Conservation (phyloP, 2,797 vertebrate genomes). For the Chelidonichthys spinosus region DNA sequence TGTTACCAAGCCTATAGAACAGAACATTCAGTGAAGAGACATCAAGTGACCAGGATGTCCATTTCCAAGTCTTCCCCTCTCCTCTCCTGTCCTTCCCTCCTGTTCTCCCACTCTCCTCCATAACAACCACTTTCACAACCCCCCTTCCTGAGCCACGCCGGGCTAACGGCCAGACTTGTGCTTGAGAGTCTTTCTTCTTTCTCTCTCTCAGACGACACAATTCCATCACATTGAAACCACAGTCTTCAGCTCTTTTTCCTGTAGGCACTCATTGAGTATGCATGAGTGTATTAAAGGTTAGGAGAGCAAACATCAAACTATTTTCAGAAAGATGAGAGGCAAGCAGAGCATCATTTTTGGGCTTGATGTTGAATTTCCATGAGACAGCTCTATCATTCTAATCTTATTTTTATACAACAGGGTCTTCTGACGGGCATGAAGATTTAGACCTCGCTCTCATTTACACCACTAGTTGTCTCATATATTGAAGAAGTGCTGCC, state of each 20-base stretch:
- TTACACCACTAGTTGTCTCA: constrained; percentile 37
- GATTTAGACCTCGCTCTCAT: constrained; percentile 6
- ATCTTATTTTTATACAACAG: neutral
- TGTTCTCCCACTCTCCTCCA: constrained; percentile 52
- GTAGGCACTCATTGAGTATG: constrained; percentile 6
- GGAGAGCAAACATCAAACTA: neutral
- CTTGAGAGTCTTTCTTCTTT: constrained; percentile 40
- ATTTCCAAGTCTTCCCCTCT: constrained; percentile 50
- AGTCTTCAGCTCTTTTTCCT: constrained; percentile 31
- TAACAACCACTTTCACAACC: constrained; percentile 70
- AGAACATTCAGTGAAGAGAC: constrained; percentile 27
- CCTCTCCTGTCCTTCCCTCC: constrained; percentile 36
- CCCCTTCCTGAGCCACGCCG: constrained; percentile 40
- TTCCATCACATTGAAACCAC: constrained; percentile 44
- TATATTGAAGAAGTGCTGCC: constrained; percentile 8
- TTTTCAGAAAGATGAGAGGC: neutral
- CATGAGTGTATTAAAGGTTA: neutral
- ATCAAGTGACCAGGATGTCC: constrained; percentile 54
- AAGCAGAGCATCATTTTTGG: neutral
- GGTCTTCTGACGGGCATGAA: neutral
- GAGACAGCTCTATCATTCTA: neutral
- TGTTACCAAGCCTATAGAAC: constrained; percentile 9
- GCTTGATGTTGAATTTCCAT: neutral
- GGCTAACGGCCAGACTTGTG: constrained; percentile 61
- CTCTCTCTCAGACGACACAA: constrained; percentile 45